phyloP scores from a whole-genome alignment of 2,113 vertebrate species.

The Corythoichthys intestinalis region DNA sequence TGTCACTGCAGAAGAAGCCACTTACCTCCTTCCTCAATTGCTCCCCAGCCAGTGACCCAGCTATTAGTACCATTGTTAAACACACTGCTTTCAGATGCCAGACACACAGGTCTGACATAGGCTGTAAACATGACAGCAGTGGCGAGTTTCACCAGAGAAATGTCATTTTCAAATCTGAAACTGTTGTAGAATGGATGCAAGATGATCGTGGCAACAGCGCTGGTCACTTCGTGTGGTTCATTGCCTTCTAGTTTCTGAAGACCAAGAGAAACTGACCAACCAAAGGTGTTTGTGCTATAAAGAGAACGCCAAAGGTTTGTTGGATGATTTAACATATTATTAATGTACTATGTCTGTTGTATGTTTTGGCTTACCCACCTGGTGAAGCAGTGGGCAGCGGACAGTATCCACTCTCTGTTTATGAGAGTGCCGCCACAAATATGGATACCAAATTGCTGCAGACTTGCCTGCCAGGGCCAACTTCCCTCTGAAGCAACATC shows the following conservation, averaged over 20 bases:
- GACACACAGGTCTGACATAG: conserved; percentile 74
- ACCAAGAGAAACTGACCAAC: conserved; percentile 29
- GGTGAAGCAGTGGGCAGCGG: conserved; percentile 74
- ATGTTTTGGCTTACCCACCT: conserved; percentile 29
- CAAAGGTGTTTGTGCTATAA: background rate
- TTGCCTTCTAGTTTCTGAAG: conserved; percentile 26
- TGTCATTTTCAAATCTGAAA: conserved; percentile 63
- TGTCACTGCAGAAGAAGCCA: background rate
- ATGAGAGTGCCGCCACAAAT: conserved; percentile 76
- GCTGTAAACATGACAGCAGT: conserved; percentile 62
- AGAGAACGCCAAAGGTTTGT: background rate
- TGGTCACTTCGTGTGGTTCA: conserved; percentile 36
- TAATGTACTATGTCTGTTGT: background rate
- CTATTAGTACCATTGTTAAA: conserved; percentile 69
- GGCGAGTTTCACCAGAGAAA: conserved; percentile 72
- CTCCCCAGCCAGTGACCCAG: conserved; percentile 82
- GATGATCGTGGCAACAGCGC: conserved; percentile 26
- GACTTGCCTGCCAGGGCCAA: conserved; percentile 73
- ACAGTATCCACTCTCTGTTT: conserved; percentile 59
- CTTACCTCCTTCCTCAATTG: conserved; percentile 66
- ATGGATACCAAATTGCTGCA: conserved; percentile 47
- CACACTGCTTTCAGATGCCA: conserved; percentile 65
- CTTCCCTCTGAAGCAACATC: conserved; percentile 15
- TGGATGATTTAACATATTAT: background rate
- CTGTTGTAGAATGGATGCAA: conserved; percentile 56